A percentile compares a stretch with the other conserved stretches of the same genome.
These are phyloP conservation scores for Pardalotus punctatus DNA, from an alignment of 2,113 vertebrate species.

Conservation along the genomic window DNA sequence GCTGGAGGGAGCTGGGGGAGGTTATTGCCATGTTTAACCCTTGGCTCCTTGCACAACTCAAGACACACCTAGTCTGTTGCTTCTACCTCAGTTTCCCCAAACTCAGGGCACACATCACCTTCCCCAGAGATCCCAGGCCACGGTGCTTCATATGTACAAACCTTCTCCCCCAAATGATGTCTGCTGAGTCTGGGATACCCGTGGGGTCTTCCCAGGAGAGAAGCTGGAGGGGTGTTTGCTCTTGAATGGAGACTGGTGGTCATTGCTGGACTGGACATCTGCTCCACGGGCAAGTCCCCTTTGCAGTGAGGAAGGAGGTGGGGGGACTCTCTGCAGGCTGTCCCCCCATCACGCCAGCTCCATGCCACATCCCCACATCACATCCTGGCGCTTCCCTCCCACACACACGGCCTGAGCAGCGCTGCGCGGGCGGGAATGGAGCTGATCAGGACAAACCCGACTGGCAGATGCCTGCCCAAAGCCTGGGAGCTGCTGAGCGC, in stretches of 20 bases:
- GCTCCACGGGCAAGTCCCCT: background rate
- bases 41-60: background rate
- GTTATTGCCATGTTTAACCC: background rate
- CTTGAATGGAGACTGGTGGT: background rate
- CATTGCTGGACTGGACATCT: accelerated
- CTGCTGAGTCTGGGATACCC: background rate
- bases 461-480: accelerated
- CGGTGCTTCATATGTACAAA: accelerated
- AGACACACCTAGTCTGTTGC: background rate
- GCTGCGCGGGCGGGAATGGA: background rate
- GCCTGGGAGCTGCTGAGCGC: background rate
- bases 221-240: background rate
- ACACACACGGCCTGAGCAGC: accelerated
- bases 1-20: background rate
- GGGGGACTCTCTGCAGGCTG: background rate
- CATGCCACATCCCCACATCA: accelerated
- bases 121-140: accelerated
- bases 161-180: background rate
- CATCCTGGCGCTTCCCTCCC: accelerated
- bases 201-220: background rate
- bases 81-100: background rate
- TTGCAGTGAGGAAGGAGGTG: background rate
- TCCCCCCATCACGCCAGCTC: accelerated
- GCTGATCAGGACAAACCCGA: background rate
- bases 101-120: background rate